phyloP scores from a whole-genome alignment of 1,140 invertebrate genomes.

The Rhyacophila brunnea region DNA sequence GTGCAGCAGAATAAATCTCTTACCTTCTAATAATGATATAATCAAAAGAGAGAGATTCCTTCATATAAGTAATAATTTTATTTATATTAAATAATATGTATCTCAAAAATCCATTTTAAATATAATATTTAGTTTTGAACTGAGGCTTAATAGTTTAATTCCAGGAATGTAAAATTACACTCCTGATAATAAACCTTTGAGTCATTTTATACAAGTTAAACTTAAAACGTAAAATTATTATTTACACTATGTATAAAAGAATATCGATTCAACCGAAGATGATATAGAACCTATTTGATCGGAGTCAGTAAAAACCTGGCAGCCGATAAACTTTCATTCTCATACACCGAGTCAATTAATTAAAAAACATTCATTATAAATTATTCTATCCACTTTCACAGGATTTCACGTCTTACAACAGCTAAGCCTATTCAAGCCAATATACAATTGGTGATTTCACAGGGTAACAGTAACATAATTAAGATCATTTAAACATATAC shows the following conservation, averaged over 20 bases:
- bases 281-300: background rate
- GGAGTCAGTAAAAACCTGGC: conserved; percentile 1
- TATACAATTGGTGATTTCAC: conserved; percentile 21
- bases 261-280: conserved; percentile 2
- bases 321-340: background rate
- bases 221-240: conserved; percentile 5
- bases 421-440: conserved; percentile 25
- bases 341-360: background rate
- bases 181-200: conserved; percentile 11
- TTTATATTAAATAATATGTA: background rate
- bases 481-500: conserved; percentile 19
- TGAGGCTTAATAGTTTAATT: conserved; percentile 3
- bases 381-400: background rate
- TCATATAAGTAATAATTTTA: conserved; percentile 14
- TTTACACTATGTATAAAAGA: conserved; percentile 14
- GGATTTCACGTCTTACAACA: background rate
- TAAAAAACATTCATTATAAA: background rate
- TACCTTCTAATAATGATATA: conserved; percentile 10
- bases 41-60: conserved; percentile 10
- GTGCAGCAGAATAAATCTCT: conserved; percentile 17
- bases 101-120: too few relatives aligned
- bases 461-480: conserved; percentile 29
- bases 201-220: background rate
- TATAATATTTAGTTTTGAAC: conserved; percentile 12
- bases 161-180: background rate